Conservation (phyloP, 2,113 vertebrate species). For the Peromyscus leucopus region DNA sequence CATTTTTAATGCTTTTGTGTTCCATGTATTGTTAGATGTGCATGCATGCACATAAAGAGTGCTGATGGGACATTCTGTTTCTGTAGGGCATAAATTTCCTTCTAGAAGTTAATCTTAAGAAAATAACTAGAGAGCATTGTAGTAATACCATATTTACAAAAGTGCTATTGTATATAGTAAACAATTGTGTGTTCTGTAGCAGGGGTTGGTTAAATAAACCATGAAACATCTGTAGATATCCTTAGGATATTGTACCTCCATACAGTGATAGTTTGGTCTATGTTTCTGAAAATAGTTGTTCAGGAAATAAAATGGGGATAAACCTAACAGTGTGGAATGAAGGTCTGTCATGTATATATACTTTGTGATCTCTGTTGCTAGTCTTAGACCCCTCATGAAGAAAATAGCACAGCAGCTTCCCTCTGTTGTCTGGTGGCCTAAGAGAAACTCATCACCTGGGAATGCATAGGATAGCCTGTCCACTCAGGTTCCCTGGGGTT, state of each 20-base stretch:
- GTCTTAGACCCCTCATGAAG: not conserved
- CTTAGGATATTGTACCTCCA: not conserved
- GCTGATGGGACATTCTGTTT: not conserved
- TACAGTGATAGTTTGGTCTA: not conserved
- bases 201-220: not conserved
- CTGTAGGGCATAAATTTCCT: not conserved
- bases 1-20: not conserved
- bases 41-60: not conserved
- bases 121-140: not conserved
- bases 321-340: not conserved
- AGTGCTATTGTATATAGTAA: not conserved
- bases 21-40: slow-evolving; percentile 18
- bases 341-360: not conserved
- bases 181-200: not conserved
- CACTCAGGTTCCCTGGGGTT: not conserved
- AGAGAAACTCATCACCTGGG: slow-evolving; percentile 48
- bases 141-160: not conserved
- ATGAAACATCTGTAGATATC: not conserved
- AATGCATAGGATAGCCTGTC: not conserved
- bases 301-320: slow-evolving; percentile 8
- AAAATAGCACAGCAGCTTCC: not conserved
- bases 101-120: not conserved
- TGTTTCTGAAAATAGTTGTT: slow-evolving; percentile 23
- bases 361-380: not conserved
- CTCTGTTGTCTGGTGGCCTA: not conserved